Conservation (phyloP, 2,888 invertebrate species). For the Scaeva pyrastri region DNA sequence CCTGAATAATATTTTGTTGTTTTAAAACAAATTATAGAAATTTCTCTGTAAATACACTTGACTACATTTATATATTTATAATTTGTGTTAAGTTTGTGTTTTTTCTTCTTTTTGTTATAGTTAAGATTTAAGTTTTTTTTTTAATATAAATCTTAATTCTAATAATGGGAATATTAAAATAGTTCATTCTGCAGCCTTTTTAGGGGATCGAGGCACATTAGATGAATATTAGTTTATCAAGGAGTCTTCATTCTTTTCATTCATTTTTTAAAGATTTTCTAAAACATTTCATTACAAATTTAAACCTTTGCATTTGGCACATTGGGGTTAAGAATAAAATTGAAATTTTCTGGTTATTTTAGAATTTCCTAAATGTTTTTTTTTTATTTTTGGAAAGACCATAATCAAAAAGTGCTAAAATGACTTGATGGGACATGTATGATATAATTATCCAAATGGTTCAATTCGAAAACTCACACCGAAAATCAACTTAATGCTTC, state of each 20-base stretch:
- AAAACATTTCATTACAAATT: slow-evolving; percentile 47
- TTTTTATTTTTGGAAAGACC: slow-evolving; percentile 30
- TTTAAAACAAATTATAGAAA: slow-evolving; percentile 44
- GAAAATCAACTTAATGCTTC: not conserved
- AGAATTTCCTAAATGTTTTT: slow-evolving; percentile 43
- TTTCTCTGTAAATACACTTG: slow-evolving; percentile 62
- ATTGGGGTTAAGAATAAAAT: slow-evolving; percentile 73
- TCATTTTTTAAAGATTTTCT: slow-evolving; percentile 44
- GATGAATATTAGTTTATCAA: slow-evolving; percentile 65
- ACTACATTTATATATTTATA: slow-evolving; percentile 44
- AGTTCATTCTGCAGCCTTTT: slow-evolving; percentile 75
- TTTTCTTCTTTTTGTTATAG: slow-evolving; percentile 36
- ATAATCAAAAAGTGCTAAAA: slow-evolving; percentile 33
- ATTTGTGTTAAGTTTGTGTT: slow-evolving; percentile 32
- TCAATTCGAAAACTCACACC: slow-evolving; percentile 42
- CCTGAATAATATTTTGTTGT: slow-evolving; percentile 44
- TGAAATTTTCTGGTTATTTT: slow-evolving; percentile 51
- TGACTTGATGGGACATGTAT: slow-evolving; percentile 27
- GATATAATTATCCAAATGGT: slow-evolving; percentile 43
- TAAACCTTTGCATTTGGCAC: slow-evolving; percentile 77
- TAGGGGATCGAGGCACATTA: slow-evolving; percentile 76
- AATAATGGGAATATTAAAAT: slow-evolving; percentile 73
- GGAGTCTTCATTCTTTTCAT: slow-evolving; percentile 54
- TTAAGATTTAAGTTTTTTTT: slow-evolving; percentile 49
- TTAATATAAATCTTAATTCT: slow-evolving; percentile 65